Percentiles rank a stretch among this genome's conserved stretches.
phyloP scores from a whole-genome alignment of 2,113 vertebrate genomes.

The Calcarius ornatus region DNA sequence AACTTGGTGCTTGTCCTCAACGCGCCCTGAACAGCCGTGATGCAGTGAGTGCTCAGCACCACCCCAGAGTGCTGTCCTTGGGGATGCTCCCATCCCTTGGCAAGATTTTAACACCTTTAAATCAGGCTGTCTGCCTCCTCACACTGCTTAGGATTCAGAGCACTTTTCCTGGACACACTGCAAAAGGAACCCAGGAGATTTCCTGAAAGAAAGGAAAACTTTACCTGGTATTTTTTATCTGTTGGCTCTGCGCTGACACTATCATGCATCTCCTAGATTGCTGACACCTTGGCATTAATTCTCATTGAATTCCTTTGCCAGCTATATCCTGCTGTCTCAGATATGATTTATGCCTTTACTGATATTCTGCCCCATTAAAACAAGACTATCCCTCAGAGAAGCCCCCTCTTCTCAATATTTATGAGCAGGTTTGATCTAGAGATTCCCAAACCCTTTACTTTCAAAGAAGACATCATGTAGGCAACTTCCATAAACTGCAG shows the following conservation, averaged over 20 bases:
- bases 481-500: neutral
- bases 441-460: neutral
- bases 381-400: neutral
- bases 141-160: slow-evolving; percentile 10
- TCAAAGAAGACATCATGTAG: neutral
- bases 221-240: neutral
- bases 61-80: neutral
- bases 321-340: neutral
- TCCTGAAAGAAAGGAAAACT: neutral
- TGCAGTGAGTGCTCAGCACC: neutral
- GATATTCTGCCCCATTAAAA: neutral
- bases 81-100: neutral
- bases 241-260: neutral
- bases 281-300: slow-evolving; percentile 1
- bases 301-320: neutral
- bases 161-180: neutral
- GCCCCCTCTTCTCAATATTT: neutral
- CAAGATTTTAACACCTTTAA: neutral
- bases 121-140: neutral
- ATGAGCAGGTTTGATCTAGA: neutral
- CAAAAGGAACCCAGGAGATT: neutral
- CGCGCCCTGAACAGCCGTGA: neutral
- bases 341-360: neutral
- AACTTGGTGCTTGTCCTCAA: neutral
- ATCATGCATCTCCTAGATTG: neutral